phyloP scores from a whole-genome alignment of 2,888 invertebrate genomes.

The Elaeidobius kamerunicus region DNA sequence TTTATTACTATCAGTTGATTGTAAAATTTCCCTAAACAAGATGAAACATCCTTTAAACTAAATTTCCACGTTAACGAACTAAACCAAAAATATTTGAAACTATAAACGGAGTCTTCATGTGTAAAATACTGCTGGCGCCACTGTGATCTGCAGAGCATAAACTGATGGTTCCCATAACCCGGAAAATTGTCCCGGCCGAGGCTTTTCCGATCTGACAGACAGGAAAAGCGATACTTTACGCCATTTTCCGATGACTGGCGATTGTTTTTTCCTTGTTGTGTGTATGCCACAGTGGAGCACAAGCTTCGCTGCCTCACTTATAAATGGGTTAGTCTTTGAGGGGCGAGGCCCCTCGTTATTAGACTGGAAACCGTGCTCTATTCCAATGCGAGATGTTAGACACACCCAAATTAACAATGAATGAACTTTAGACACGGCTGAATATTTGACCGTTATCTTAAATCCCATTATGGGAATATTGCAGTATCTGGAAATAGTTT shows the following conservation, averaged over 20 bases:
- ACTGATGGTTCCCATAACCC: conserved; percentile 29
- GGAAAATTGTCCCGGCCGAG: conserved; percentile 28
- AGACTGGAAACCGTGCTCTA: conserved; percentile 13
- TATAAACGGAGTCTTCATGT: conserved; percentile 9
- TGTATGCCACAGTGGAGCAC: conserved; percentile 22
- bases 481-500: no score
- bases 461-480: no score
- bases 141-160: conserved; percentile 22
- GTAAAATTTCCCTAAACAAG: no score
- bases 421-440: no score
- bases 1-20: no score
- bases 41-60: not conserved
- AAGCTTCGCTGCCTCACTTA: conserved; percentile 29
- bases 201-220: conserved; percentile 29
- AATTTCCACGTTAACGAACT: conserved; percentile 5
- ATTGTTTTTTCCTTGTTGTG: conserved; percentile 24
- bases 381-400: no score
- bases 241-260: conserved; percentile 25
- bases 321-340: conserved; percentile 30
- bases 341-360: conserved; percentile 12
- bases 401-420: no score
- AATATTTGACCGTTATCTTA: no score
- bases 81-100: conserved; percentile 6
- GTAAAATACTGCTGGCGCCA: conserved; percentile 17
- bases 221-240: conserved; percentile 31